A percentile compares a stretch with the other conserved stretches of the same genome.
phyloP scores from a whole-genome alignment of 2,113 vertebrate species.

The Deroptyus accipitrinus region DNA sequence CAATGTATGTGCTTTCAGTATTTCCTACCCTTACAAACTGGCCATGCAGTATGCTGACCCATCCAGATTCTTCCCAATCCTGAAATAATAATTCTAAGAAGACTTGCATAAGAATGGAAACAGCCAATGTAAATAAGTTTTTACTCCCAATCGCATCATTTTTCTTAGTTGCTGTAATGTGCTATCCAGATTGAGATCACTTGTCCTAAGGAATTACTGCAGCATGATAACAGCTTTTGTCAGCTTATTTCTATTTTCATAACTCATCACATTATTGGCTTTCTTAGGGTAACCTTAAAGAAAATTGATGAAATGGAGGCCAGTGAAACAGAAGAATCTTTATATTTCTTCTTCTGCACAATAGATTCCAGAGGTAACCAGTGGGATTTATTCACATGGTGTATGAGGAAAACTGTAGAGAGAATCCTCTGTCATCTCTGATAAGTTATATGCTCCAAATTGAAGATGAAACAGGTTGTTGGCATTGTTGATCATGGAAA shows the following conservation, averaged over 20 bases:
- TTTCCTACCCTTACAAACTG: background rate
- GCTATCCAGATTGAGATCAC: background rate
- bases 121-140: background rate
- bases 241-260: constrained; percentile 14
- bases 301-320: background rate
- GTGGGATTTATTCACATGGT: background rate
- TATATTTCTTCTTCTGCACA: background rate
- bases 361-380: background rate
- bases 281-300: background rate
- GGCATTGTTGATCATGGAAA: background rate
- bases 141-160: background rate
- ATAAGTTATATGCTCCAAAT: background rate
- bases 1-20: background rate
- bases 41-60: background rate
- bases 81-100: background rate
- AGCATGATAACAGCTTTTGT: background rate
- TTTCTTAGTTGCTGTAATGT: background rate
- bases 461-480: constrained; percentile 7
- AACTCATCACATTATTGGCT: background rate
- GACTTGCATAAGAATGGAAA: background rate
- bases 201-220: background rate
- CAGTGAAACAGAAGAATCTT: background rate
- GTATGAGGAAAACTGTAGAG: background rate
- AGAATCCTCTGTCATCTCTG: background rate
- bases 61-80: background rate